These are phyloP conservation scores for Acronicta aceris DNA, from an alignment of 2,888 invertebrate species.

Conservation along the genomic window DNA sequence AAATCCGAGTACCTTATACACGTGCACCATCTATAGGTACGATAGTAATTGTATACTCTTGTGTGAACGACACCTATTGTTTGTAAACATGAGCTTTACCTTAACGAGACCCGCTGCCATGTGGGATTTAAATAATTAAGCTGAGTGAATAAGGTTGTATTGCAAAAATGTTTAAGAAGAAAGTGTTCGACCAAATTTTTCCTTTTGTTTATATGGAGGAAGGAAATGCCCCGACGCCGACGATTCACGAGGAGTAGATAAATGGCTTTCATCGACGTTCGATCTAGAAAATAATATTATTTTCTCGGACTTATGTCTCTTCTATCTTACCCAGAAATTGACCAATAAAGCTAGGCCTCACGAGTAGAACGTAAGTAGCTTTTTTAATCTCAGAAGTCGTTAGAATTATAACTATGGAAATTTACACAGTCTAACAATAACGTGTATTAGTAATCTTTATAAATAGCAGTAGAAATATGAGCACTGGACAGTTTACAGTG, in stretches of 20 bases:
- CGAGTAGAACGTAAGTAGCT: too few species aligned
- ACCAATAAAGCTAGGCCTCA: too few species aligned
- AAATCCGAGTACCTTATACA: slow-evolving; percentile 1
- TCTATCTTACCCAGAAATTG: too few species aligned
- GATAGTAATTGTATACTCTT: neutral
- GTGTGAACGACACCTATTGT: neutral
- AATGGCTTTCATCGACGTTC: too few species aligned
- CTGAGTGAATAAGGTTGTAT: neutral
- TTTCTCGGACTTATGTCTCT: too few species aligned
- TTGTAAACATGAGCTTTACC: slow-evolving; percentile 15
- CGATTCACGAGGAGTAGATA: too few species aligned
- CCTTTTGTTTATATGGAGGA: neutral
- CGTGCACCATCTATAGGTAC: slow-evolving; percentile 8
- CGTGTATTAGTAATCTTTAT: slow-evolving; percentile 27
- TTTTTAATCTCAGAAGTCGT: too few species aligned
- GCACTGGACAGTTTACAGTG: slow-evolving; percentile 29
- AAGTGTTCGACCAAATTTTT: neutral
- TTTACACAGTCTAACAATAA: neutral
- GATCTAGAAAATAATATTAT: too few species aligned
- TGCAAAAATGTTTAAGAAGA: neutral
- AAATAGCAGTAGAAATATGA: slow-evolving; percentile 10
- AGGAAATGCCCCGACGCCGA: too few species aligned
- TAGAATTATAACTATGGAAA: too few species aligned
- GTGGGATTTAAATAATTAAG: slow-evolving; percentile 1
- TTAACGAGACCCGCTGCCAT: slow-evolving; percentile 3